Conservation (phyloP, 2,797 vertebrate species). For the Loris lydekkerianus region DNA sequence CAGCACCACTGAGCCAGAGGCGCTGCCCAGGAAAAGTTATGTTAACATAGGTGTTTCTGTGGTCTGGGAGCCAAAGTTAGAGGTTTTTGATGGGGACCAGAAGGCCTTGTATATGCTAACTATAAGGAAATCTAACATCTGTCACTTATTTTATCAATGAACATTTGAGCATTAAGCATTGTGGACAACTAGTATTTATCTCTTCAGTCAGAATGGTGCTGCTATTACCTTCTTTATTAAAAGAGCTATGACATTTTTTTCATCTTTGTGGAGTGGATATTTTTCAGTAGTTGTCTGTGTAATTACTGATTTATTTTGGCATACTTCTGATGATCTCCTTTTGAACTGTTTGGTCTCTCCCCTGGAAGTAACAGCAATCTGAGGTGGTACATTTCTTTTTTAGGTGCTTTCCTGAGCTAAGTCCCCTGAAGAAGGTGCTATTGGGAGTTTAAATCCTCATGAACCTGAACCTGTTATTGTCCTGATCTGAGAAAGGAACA, state of each 20-base stretch:
- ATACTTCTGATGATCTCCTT: background rate
- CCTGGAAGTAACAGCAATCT: background rate
- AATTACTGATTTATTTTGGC: background rate
- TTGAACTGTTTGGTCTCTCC: background rate
- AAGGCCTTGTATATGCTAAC: background rate
- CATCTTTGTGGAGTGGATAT: background rate
- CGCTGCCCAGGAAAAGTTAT: background rate
- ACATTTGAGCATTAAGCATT: background rate
- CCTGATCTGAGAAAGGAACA: background rate
- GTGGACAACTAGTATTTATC: background rate
- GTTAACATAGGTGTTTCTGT: background rate
- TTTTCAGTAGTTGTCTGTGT: background rate
- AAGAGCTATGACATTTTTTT: background rate
- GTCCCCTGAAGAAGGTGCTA: background rate
- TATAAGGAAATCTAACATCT: background rate
- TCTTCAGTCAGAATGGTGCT: conserved; percentile 5
- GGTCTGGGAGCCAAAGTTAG: background rate
- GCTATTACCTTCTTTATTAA: background rate
- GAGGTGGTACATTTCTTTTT: background rate
- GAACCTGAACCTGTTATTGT: background rate
- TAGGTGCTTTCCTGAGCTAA: background rate
- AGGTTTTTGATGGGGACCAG: background rate
- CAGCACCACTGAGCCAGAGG: too few relatives aligned
- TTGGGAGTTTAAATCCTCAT: background rate
- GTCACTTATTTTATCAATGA: background rate